These are phyloP conservation scores for Sarcophaga rosellei DNA, from an alignment of 2,888 invertebrate species.

Conservation along the genomic window DNA sequence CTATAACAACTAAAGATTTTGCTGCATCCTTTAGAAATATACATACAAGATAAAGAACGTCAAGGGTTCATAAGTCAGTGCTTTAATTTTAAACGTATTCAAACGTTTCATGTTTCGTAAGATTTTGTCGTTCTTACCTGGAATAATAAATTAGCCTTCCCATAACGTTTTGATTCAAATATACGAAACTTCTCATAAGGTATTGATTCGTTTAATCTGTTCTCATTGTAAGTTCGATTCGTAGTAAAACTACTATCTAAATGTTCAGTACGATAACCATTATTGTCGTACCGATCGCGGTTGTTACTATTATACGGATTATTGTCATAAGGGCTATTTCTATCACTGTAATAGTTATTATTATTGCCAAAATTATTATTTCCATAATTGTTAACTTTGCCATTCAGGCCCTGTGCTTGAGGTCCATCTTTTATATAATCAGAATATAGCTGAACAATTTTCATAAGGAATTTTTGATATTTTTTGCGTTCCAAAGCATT, in stretches of 20 bases:
- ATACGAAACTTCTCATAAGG: conserved; percentile 86
- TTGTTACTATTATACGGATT: conserved; percentile 66
- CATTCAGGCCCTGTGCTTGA: conserved; percentile 65
- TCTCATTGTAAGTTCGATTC: conserved; percentile 72
- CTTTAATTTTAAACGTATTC: not conserved
- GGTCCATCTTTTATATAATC: conserved; percentile 73
- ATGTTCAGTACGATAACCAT: conserved; percentile 74
- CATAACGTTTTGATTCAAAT: conserved; percentile 88
- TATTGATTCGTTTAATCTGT: conserved; percentile 74
- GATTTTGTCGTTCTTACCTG: conserved; percentile 83
- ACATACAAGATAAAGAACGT: not conserved
- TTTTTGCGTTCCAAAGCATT: conserved; percentile 79
- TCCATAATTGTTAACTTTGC: conserved; percentile 57
- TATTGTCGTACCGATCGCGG: conserved; percentile 69
- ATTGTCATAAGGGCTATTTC: conserved; percentile 69
- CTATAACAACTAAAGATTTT: conserved; percentile 84
- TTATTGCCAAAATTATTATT: conserved; percentile 71
- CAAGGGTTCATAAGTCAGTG: not conserved
- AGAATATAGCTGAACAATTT: conserved; percentile 84
- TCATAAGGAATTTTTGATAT: conserved; percentile 86
- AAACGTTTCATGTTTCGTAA: not conserved
- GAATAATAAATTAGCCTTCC: conserved; percentile 88
- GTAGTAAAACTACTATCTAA: conserved; percentile 78
- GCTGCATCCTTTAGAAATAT: conserved; percentile 86
- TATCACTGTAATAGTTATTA: conserved; percentile 70